phyloP scores from a whole-genome alignment of 2,888 invertebrate species.

The Cryptus viduatorius region DNA sequence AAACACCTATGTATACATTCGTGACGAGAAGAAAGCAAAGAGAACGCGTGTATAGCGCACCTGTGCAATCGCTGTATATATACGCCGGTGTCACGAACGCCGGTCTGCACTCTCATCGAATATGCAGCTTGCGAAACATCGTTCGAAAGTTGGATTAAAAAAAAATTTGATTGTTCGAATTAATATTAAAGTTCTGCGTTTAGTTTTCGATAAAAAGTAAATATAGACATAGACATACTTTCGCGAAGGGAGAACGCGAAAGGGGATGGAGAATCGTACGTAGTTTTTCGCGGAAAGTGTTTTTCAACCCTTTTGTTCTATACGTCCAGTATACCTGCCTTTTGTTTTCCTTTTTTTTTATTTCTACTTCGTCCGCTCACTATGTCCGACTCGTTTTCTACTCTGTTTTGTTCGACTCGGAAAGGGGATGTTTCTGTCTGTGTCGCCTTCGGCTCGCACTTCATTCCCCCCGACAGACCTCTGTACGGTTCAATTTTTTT shows the following conservation, averaged over 20 bases:
- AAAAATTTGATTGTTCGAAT: slow-evolving; percentile 4
- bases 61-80: slow-evolving; percentile 17
- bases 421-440: slow-evolving; percentile 8
- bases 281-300: slow-evolving; percentile 33
- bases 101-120: neutral
- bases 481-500: neutral
- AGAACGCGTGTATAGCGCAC: slow-evolving; percentile 2
- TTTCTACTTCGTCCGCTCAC: neutral
- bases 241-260: neutral
- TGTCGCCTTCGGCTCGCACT: neutral
- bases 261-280: neutral
- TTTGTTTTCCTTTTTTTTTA: slow-evolving; percentile 21
- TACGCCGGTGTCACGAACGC: neutral
- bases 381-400: slow-evolving; percentile 12
- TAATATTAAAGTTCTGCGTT: slow-evolving; percentile 2
- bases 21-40: neutral
- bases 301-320: slow-evolving; percentile 38
- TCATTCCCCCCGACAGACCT: neutral
- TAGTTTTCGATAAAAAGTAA: neutral
- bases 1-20: neutral
- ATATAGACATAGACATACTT: neutral
- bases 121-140: neutral
- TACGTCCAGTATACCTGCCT: slow-evolving; percentile 24
- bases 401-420: neutral
- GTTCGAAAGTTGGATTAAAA: neutral